Conservation (phyloP, 1,140 invertebrate genomes). For the Phocides pigmalion region DNA sequence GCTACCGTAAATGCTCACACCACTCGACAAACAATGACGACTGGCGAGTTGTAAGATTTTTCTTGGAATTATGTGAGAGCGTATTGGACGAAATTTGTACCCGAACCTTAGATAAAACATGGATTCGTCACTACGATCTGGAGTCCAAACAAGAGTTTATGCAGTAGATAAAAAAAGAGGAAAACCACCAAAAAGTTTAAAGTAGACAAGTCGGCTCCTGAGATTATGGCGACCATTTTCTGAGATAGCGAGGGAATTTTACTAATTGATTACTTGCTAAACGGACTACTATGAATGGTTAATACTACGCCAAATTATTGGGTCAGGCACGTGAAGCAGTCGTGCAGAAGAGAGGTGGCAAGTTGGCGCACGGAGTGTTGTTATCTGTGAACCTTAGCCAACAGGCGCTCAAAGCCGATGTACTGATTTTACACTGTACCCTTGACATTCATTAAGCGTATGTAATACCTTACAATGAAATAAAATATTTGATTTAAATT, state of each 20-base stretch:
- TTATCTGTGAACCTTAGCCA: no score
- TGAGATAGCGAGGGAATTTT: conserved; percentile 15
- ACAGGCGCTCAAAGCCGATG: no score
- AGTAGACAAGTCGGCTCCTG: background rate
- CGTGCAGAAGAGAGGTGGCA: conserved; percentile 16
- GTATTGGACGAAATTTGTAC: background rate
- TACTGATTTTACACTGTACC: no score
- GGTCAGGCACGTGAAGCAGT: conserved; percentile 11
- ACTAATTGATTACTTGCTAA: conserved; percentile 10
- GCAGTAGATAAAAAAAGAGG: background rate
- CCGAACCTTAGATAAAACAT: background rate
- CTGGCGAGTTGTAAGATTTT: background rate
- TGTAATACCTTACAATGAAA: no score
- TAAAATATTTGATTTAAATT: no score
- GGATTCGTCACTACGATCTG: background rate
- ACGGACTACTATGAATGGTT: conserved; percentile 13
- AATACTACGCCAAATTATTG: conserved; percentile 22
- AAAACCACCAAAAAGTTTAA: background rate
- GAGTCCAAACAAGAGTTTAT: background rate
- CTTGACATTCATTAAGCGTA: no score
- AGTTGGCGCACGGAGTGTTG: conserved; percentile 7
- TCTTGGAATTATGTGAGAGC: background rate
- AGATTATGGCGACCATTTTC: conserved; percentile 1
- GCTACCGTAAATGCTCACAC: conserved; percentile 3
- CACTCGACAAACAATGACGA: background rate